Evolutionary conservation across 2,113 vertebrate genomes (phyloP).

Genomic region (Procapra przewalskii): DNA sequence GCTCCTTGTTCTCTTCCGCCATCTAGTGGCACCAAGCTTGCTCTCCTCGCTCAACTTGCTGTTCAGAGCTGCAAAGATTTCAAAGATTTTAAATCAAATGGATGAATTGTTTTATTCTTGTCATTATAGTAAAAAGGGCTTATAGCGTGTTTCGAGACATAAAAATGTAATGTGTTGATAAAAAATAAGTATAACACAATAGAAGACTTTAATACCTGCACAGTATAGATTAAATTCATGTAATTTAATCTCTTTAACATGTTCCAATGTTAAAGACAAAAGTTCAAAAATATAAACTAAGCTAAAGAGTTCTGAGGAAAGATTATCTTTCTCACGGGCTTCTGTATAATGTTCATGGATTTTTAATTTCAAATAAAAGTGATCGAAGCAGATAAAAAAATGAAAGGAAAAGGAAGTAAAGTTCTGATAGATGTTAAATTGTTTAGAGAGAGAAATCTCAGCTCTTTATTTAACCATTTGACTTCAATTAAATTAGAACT

Average conservation of each 20-base stretch:
- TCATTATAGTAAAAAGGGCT: conserved; percentile 25
- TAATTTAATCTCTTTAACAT: conserved; percentile 43
- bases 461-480: conserved; percentile 38
- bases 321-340: not conserved
- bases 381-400: not conserved
- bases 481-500: conserved; percentile 48
- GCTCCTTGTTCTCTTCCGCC: conserved; percentile 71
- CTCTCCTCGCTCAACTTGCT: not conserved
- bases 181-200: conserved; percentile 43
- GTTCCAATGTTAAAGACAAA: conserved; percentile 37
- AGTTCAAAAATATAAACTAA: conserved; percentile 7
- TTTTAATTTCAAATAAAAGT: conserved; percentile 29
- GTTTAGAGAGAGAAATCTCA: conserved; percentile 8
- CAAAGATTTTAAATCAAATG: conserved; percentile 37
- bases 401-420: not conserved
- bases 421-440: conserved; percentile 1
- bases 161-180: conserved; percentile 40
- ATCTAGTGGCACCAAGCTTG: conserved; percentile 69
- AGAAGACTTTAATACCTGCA: not conserved
- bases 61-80: not conserved
- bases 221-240: conserved; percentile 23
- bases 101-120: conserved; percentile 41
- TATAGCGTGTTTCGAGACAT: conserved; percentile 15
- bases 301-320: not conserved
- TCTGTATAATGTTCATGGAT: not conserved